Percentiles rank a stretch among this genome's conserved stretches.
These are phyloP conservation scores for Platypus cylindrus DNA, from an alignment of 2,888 invertebrate species.

Conservation along the genomic window DNA sequence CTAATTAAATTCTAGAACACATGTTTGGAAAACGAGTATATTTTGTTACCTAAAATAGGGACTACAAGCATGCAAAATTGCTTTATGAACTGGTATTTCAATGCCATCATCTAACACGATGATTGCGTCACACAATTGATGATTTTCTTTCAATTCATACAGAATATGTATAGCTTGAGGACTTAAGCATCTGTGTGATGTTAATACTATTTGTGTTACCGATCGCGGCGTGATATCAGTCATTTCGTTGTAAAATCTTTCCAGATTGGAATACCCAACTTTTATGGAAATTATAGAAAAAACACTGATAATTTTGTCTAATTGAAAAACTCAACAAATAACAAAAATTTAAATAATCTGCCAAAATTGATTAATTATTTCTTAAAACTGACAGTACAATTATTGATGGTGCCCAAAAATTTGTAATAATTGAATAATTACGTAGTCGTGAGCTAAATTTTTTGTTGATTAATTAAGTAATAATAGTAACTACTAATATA, in stretches of 20 bases:
- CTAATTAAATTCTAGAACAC: neutral
- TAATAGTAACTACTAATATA: too few species aligned
- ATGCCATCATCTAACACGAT: slow-evolving; percentile 71
- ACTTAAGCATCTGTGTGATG: slow-evolving; percentile 58
- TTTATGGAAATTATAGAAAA: too few species aligned
- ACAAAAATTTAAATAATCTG: too few species aligned
- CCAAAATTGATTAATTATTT: slow-evolving; percentile 13
- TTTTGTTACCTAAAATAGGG: slow-evolving; percentile 67
- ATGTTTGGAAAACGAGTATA: neutral
- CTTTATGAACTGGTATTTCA: slow-evolving; percentile 72
- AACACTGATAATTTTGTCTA: slow-evolving; percentile 15
- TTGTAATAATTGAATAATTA: neutral
- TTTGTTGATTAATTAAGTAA: too few species aligned
- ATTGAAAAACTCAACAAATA: too few species aligned
- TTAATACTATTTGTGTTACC: slow-evolving; percentile 29
- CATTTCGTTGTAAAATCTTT: slow-evolving; percentile 29
- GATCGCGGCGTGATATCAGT: slow-evolving; percentile 24
- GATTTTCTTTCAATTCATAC: slow-evolving; percentile 69
- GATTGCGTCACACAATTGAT: slow-evolving; percentile 77
- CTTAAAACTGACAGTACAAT: slow-evolving; percentile 2
- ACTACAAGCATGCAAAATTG: slow-evolving; percentile 78
- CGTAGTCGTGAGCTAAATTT: too few species aligned
- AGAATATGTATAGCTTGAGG: slow-evolving; percentile 73
- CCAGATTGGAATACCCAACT: too few species aligned
- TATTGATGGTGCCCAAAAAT: slow-evolving; percentile 3